These are phyloP conservation scores for Pachyseris speciosa DNA, from an alignment of 64 coral and sea anemone species.

Conservation along the genomic window DNA sequence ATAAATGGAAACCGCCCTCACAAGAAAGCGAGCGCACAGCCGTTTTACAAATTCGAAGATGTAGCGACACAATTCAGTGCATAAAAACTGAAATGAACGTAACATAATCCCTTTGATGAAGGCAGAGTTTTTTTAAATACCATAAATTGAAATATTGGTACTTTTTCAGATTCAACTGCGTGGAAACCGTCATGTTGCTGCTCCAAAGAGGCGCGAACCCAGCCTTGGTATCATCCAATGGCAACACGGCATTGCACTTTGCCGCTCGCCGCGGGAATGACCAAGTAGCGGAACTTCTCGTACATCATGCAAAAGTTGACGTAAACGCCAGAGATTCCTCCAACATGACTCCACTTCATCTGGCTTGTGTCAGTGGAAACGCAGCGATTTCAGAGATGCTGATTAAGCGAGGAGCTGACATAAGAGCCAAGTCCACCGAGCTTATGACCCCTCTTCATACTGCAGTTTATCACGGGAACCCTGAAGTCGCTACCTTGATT, in stretches of 20 bases:
- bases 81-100: too few relatives aligned
- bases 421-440: conserved; percentile 37
- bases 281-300: conserved; percentile 20
- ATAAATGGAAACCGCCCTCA: too few relatives aligned
- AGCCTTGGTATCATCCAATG: neutral
- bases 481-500: conserved; percentile 13
- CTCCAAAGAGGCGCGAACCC: conserved; percentile 38
- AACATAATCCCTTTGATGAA: too few relatives aligned
- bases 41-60: too few relatives aligned
- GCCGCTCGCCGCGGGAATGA: conserved; percentile 18
- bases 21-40: too few relatives aligned
- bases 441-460: conserved; percentile 49
- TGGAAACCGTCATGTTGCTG: conserved; percentile 3
- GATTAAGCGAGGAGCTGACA: conserved; percentile 11
- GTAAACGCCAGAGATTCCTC: conserved; percentile 13
- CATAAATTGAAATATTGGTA: too few relatives aligned
- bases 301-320: conserved; percentile 22
- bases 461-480: conserved; percentile 26
- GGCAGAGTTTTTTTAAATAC: too few relatives aligned
- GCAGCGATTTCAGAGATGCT: conserved; percentile 24
- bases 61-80: too few relatives aligned
- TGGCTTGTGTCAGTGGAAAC: conserved; percentile 46
- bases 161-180: conserved; percentile 37
- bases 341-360: conserved; percentile 14
- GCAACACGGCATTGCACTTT: conserved; percentile 27